Evolutionary conservation across 1,140 invertebrate genomes (phyloP), one percentile per base, ranked within the genome.

Genomic region (Hermetia illucens): DNA sequence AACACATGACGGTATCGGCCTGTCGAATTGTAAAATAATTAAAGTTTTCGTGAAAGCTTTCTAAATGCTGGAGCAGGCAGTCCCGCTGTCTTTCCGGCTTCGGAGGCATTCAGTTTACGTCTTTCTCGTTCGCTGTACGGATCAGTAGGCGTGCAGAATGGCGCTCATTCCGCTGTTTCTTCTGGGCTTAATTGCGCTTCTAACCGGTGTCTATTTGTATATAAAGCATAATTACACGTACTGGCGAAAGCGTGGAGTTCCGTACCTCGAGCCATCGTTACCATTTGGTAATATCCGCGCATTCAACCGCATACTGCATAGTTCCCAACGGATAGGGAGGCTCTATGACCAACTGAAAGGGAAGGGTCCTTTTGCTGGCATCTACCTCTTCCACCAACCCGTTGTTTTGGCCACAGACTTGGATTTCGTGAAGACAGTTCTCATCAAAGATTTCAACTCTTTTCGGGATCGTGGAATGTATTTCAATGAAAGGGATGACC

Each of bases 391-490:
- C 21, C 45, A 61, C 38, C 52, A 60, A 35, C 62, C 62, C 3
- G 53, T 61, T 17, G 34, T 64, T 25, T 49, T 52, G n/a, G 42
- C 63, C 15, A 54, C 60, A 33, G 62, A 62, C 43, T 52, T 51
- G 4, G 62, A 66, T 21, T 42, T 71, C 29, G 63, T 68, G 3
- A 70, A 69, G 41, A 48, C 49, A 10, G 52, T 74, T 13, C 44
- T 71, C 12, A 60, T 70, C 10, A 68, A 64, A 44, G 67, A 74
- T 50, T 71, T 66, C 43, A 47, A 61, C 12, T 45, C 63, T 47
- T 71, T 70, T 41, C 50, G 62, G 44, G 61, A 66, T 1, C 60
- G 65, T 32, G 58, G 63, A 3, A 54, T 63, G 25, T 63, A 57
- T 40, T 51, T 53, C 24, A 59, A 65, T 20, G 62, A 65, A 24